Conservation (phyloP, 2,797 vertebrate species). For the Hoplostethus atlanticus region DNA sequence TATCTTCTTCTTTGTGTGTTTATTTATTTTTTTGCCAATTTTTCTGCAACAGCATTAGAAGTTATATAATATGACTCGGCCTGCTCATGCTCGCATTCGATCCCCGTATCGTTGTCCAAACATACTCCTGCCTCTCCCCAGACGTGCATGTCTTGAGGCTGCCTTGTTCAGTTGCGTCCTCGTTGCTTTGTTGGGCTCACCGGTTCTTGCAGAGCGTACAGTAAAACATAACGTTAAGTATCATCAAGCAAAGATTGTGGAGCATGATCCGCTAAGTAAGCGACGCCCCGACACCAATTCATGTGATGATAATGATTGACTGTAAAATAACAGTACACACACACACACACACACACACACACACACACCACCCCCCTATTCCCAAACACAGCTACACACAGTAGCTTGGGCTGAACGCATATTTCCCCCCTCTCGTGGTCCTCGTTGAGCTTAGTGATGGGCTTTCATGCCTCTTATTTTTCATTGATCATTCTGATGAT, state of each 20-base stretch:
- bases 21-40: background rate
- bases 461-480: conserved; percentile 13
- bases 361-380: background rate
- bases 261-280: conserved; percentile 33
- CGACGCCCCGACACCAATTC: conserved; percentile 9
- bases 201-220: conserved; percentile 7
- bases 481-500: conserved; percentile 21
- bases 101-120: background rate
- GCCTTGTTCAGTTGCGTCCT: conserved; percentile 21
- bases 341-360: conserved; percentile 14
- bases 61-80: conserved; percentile 7
- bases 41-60: background rate
- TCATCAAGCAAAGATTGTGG: conserved; percentile 34
- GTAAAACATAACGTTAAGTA: conserved; percentile 28
- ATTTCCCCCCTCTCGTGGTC: background rate
- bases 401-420: background rate
- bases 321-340: background rate
- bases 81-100: conserved; percentile 16
- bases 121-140: background rate
- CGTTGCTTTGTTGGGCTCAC: conserved; percentile 28
- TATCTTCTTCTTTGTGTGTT: background rate
- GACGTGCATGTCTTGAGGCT: background rate
- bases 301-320: conserved; percentile 1
- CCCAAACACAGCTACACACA: background rate
- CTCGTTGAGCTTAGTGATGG: background rate